Conservation (phyloP, 2,888 invertebrate species). For the Tenthredo notha region DNA sequence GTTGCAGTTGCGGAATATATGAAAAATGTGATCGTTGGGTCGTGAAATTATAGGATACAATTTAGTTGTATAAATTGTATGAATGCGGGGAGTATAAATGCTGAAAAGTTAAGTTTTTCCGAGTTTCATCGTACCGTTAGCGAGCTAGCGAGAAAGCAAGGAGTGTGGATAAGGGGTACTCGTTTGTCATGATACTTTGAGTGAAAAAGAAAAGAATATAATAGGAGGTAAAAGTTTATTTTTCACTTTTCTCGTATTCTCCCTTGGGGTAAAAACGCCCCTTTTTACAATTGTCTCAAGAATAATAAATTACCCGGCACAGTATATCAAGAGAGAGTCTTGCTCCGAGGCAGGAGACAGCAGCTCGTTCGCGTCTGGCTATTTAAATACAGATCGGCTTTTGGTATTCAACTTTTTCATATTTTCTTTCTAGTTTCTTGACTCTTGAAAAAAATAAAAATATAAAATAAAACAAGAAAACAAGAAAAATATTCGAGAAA, state of each 20-base stretch:
- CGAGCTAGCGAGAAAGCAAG: not conserved
- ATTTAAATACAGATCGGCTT: slow-evolving; percentile 39
- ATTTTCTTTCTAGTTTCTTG: not conserved
- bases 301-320: slow-evolving; percentile 37
- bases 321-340: slow-evolving; percentile 30
- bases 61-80: not conserved
- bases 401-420: slow-evolving; percentile 39
- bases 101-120: not conserved
- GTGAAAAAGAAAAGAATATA: slow-evolving; percentile 16
- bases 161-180: not conserved
- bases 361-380: slow-evolving; percentile 1
- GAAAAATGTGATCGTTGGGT: not conserved
- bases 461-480: not conserved
- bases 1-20: not conserved
- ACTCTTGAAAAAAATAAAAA: not conserved
- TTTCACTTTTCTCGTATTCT: slow-evolving; percentile 28
- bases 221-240: slow-evolving; percentile 27
- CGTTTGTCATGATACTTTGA: slow-evolving; percentile 20
- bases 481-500: not conserved
- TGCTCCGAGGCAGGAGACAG: slow-evolving; percentile 10
- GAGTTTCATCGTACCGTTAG: not conserved
- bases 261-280: slow-evolving; percentile 30
- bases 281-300: slow-evolving; percentile 34
- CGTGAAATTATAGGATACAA: slow-evolving; percentile 15
- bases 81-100: not conserved